Percentiles rank a stretch among this genome's conserved stretches.
phyloP scores from a whole-genome alignment of 2,888 invertebrate genomes.

The Nasonovia ribisnigri region DNA sequence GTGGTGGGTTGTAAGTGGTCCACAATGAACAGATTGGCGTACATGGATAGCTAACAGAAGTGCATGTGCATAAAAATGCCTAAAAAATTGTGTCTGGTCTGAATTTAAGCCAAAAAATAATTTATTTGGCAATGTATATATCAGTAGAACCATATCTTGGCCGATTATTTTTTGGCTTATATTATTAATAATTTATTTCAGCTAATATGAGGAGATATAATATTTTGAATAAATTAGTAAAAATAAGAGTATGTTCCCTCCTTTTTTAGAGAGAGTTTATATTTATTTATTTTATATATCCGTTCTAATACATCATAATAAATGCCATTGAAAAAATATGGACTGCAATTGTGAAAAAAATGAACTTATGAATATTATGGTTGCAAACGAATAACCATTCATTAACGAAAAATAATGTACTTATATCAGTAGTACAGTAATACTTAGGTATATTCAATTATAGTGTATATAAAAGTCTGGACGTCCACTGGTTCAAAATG shows the following conservation, averaged over 20 bases:
- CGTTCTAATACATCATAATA: neutral
- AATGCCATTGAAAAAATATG: neutral
- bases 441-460: no score
- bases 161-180: neutral
- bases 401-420: neutral
- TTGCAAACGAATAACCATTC: neutral
- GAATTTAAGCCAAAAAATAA: no score
- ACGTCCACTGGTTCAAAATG: neutral
- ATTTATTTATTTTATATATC: neutral
- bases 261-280: neutral
- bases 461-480: no score
- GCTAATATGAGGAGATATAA: neutral
- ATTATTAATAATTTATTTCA: no score
- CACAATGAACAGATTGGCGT: no score
- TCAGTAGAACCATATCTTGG: neutral
- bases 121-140: no score
- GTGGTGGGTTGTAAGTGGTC: neutral
- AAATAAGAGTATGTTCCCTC: neutral
- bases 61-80: no score
- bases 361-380: neutral
- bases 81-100: neutral
- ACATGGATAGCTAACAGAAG: no score
- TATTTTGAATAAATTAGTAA: neutral
- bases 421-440: neutral
- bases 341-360: neutral